Evolutionary conservation across 2,888 invertebrate genomes (phyloP).

Genomic region (Caenorhabditis japonica): DNA sequence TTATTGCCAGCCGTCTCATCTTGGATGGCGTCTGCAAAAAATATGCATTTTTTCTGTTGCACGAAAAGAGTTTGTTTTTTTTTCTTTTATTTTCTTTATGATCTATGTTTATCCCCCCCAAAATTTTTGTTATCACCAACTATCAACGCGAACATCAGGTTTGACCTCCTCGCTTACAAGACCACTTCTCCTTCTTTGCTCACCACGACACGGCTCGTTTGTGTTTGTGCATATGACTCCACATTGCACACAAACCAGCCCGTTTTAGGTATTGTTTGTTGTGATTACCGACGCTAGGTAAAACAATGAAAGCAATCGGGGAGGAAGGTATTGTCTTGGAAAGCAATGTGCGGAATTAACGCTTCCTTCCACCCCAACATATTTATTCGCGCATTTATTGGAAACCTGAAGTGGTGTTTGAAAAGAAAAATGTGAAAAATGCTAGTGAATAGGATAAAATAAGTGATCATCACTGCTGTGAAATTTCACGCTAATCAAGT

Average conservation of each 20-base stretch:
- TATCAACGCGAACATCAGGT: constrained; percentile 5
- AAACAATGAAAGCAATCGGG: constrained; percentile 39
- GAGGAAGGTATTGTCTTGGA: constrained; percentile 2
- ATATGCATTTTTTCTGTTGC: too few species aligned
- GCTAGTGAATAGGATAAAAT: too few species aligned
- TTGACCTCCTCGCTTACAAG: constrained; percentile 2
- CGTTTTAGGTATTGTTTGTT: constrained; percentile 45
- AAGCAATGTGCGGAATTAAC: constrained; percentile 43
- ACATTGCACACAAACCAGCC: constrained; percentile 23
- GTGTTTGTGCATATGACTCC: constrained; percentile 3
- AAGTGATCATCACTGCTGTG: too few species aligned
- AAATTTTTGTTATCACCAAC: not conserved
- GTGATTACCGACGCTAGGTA: constrained; percentile 32
- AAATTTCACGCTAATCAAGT: too few species aligned
- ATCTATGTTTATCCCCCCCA: not conserved
- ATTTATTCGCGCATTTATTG: constrained; percentile 34
- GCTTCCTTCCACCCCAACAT: constrained; percentile 1
- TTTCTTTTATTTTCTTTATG: not conserved
- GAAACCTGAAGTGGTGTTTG: constrained; percentile 41
- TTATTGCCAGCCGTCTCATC: constrained; percentile 41
- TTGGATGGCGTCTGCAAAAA: constrained; percentile 58
- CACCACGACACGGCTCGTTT: constrained; percentile 1
- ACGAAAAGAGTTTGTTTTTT: not conserved
- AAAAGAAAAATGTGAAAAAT: too few species aligned
- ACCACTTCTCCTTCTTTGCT: constrained; percentile 1